phyloP scores from a whole-genome alignment of 1,140 invertebrate species.

The Lanistes nyassanus region DNA sequence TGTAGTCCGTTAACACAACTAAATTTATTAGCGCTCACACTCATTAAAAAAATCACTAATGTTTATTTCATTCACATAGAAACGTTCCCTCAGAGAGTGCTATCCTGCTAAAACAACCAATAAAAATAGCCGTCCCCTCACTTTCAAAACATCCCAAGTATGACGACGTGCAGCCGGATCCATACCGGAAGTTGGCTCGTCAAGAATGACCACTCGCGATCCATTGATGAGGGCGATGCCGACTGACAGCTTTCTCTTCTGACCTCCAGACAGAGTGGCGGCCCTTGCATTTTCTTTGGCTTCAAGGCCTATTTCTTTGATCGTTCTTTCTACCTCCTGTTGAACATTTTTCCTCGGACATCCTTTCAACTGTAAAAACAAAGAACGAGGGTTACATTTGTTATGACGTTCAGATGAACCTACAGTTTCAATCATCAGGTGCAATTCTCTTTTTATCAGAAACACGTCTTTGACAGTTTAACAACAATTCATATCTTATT shows the following conservation, averaged over 20 bases:
- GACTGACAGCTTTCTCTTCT: conserved; percentile 69
- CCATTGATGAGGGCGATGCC: conserved; percentile 70
- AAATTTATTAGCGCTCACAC: no score
- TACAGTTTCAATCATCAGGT: not conserved
- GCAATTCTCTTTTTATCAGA: not conserved
- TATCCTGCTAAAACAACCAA: no score
- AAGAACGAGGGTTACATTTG: conserved; percentile 16
- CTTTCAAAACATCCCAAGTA: conserved; percentile 80
- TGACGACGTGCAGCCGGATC: conserved; percentile 90
- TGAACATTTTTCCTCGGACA: conserved; percentile 70
- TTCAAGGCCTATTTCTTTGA: conserved; percentile 71
- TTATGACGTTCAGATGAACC: not conserved
- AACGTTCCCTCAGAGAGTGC: no score
- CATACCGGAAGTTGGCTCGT: conserved; percentile 83
- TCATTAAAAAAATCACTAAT: no score
- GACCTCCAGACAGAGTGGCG: conserved; percentile 73
- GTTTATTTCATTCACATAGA: no score
- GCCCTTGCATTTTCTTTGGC: conserved; percentile 76
- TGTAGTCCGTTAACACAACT: no score
- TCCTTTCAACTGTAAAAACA: conserved; percentile 73
- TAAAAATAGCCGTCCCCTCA: conserved; percentile 31
- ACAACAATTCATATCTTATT: no score
- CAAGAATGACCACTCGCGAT: conserved; percentile 55
- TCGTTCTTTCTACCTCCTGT: conserved; percentile 67
- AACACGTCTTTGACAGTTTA: no score